phyloP scores from a whole-genome alignment of 1,140 invertebrate species.

The Amyelois transitella region DNA sequence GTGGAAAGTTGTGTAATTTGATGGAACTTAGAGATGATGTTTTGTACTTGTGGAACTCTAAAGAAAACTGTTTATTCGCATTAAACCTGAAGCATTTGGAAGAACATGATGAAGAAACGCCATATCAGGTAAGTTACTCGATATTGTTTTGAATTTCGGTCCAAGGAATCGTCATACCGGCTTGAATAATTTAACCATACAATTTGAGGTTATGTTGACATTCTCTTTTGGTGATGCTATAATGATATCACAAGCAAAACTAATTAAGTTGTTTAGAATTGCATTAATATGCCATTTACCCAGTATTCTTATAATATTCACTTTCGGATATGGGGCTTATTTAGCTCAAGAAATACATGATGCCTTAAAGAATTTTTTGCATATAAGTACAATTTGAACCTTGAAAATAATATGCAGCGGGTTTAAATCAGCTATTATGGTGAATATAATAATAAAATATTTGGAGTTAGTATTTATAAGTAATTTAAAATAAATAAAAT shows the following conservation, averaged over 20 bases:
- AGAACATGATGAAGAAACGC: slow-evolving; percentile 65
- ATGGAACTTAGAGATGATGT: slow-evolving; percentile 78
- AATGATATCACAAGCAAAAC: background rate
- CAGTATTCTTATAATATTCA: too few relatives aligned
- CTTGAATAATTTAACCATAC: background rate
- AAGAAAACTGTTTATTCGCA: slow-evolving; percentile 77
- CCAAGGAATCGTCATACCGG: background rate
- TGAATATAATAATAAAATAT: too few relatives aligned
- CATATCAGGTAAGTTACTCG: slow-evolving; percentile 75
- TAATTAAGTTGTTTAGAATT: too few relatives aligned
- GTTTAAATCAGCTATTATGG: too few relatives aligned
- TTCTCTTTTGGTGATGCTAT: background rate
- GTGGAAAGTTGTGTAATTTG: slow-evolving; percentile 77
- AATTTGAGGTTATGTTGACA: slow-evolving; percentile 30
- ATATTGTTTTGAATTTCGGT: background rate
- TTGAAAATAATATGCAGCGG: too few relatives aligned
- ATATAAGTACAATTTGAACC: too few relatives aligned
- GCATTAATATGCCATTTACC: too few relatives aligned
- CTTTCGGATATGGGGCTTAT: too few relatives aligned
- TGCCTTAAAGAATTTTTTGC: too few relatives aligned
- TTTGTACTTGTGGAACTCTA: slow-evolving; percentile 78
- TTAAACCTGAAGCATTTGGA: slow-evolving; percentile 76
- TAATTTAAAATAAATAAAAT: too few relatives aligned
- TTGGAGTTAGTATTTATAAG: too few relatives aligned
- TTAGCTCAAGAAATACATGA: too few relatives aligned